These are phyloP conservation scores for Tachysurus fulvidraco DNA, from an alignment of 2,113 vertebrate species.

Conservation along the genomic window DNA sequence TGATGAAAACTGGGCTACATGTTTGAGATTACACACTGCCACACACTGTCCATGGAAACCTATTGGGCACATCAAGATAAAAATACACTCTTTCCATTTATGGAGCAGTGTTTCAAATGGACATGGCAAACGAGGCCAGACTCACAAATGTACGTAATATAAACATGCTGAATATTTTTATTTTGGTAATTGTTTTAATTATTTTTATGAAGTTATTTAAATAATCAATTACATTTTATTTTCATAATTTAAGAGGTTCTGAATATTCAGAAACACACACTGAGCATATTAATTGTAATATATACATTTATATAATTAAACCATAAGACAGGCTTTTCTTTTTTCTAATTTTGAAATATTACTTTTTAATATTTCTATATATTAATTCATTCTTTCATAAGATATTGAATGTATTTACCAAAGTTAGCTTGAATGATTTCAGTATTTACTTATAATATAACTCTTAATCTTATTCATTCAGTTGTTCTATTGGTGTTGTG, in stretches of 20 bases:
- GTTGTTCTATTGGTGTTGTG: not conserved
- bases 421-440: not conserved
- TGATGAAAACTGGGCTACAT: slow-evolving; percentile 56
- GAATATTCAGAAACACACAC: not conserved
- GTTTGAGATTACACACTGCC: slow-evolving; percentile 63
- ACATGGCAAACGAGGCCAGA: slow-evolving; percentile 44
- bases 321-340: not conserved
- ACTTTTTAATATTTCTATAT: no score
- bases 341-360: not conserved
- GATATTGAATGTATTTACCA: not conserved
- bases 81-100: slow-evolving; percentile 75
- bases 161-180: slow-evolving; percentile 28
- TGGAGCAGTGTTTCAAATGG: slow-evolving; percentile 66
- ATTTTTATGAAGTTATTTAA: not conserved
- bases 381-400: not conserved
- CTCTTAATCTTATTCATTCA: not conserved
- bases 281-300: not conserved
- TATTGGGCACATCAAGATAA: slow-evolving; percentile 70
- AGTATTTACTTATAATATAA: not conserved
- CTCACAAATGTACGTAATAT: slow-evolving; percentile 27
- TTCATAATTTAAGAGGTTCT: not conserved
- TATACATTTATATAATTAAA: not conserved
- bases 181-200: slow-evolving; percentile 18
- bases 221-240: not conserved
- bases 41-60: slow-evolving; percentile 62